Evolutionary conservation across 2,113 vertebrate species (phyloP).

Genomic region (Pseudopipra pipra): DNA sequence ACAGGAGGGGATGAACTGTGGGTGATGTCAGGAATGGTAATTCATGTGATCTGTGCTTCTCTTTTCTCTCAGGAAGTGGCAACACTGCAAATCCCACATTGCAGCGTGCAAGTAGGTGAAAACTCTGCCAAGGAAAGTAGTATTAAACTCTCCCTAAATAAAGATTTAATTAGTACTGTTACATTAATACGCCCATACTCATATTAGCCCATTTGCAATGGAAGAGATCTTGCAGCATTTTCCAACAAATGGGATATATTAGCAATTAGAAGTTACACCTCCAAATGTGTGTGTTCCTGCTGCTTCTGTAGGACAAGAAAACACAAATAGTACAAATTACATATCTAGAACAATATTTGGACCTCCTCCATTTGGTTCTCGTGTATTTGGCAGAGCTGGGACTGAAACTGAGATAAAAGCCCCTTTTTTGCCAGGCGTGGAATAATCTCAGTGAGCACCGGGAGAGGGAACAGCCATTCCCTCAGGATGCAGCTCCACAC

Average conservation of each 20-base stretch:
- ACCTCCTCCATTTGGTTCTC: background rate
- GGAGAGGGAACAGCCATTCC: background rate
- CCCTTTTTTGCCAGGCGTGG: background rate
- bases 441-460: background rate
- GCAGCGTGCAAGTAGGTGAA: background rate
- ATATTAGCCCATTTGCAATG: background rate
- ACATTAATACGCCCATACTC: background rate
- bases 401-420: background rate
- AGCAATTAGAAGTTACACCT: background rate
- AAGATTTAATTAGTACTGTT: background rate
- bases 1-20: background rate
- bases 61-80: background rate
- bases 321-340: background rate
- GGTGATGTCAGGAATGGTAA: background rate
- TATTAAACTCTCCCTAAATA: background rate
- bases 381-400: background rate
- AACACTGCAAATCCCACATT: background rate
- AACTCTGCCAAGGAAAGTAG: background rate
- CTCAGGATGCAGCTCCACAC: background rate
- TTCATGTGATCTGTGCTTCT: background rate
- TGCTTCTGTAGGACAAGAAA: background rate
- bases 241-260: background rate
- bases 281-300: fast-evolving
- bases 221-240: background rate
- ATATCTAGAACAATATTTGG: background rate